Evolutionary conservation across 1,140 invertebrate genomes (phyloP), one percentile per base, ranked within the genome.

Genomic region (Amyelois transitella): DNA sequence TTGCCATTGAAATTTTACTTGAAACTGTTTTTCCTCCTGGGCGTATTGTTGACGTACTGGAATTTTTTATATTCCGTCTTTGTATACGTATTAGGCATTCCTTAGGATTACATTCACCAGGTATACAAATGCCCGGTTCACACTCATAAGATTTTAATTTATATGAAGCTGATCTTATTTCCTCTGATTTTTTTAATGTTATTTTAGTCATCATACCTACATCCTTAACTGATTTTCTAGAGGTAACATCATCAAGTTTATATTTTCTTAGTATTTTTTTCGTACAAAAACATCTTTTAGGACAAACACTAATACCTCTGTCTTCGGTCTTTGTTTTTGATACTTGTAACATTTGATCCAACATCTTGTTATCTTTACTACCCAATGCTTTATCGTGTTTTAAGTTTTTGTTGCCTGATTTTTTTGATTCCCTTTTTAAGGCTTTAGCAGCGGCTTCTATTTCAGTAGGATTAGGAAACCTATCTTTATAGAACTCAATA

Each of bases 21-120:
- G 43, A 22, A 10, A 2, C 38, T 3, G 38, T 25, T 43, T 53
- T 53, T 21, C 1, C 7, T 28, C 32, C 45, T 7, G 19, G 24
- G 51, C 47, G 44, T n/a, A 18, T 5, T 28, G 21, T 60, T 44
- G 43, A 55, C 28, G 48, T 58, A 21, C 51, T 12, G 19, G 19
- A 43, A 43, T 55, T 38, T 58, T 49, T 18, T 22, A 22, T 22
- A 25, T 53, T 20, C 28, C 60, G 50, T 48, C 58, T 62, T 56
- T 57, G 55, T 38, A 61, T 68, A 25, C 14, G 17, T 44, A 60
- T 19, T 45, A 60, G 21, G 50, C 62, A 64, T 43, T 64, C 43
- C 53, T 62, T 51, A 20, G 65, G 66, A 53, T 74, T 47, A 43
- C 64, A 72, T 53, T 62, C 52, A 6, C 64, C 61, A 8, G 66